Evolutionary conservation across 37 sponge, comb jelly and placozoan genomes (phyloP), one percentile per base, ranked within the genome.

Genomic region (Dysidea cf. avara): DNA sequence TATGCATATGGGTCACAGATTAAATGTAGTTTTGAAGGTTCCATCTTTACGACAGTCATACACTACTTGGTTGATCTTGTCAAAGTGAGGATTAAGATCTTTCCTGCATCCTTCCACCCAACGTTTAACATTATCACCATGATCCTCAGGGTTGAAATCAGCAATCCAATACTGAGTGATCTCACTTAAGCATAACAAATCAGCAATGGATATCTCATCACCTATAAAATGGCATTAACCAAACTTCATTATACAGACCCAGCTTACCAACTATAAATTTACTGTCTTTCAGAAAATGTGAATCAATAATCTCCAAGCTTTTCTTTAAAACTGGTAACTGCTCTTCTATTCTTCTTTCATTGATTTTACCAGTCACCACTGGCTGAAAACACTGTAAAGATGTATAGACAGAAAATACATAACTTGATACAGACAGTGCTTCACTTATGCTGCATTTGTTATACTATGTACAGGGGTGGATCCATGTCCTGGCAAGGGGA

Each of bases 121-220:
- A 20, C 47, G 21, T 46, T 66, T 66, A 21, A 66, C 3, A 39
- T 38, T 66, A 3, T 39, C 26, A 16, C 25, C 37, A 46, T 3
- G 24, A 38, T 36, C 47, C 40, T 66, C 47, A 17, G 37, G 25
- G 21, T 35, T 11, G 14, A 4, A 28, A 39, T 24, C 47, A 11
- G 47, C 3, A 39, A 66, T 66, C 67, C 67, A 66, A 16, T 39
- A 66, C 9, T 66, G 67, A 9, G 67, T 66, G 3, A 66, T 12
- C 67, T 66, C 67, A 24, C 67, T 24, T 26, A 66, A 16, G 40
- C 67, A 66, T 46, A 34, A 34, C 13, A 66, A 4, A 38, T 66
- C 67, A 22, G 67, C 67, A 17, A 66, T 66, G 67, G 67, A 39
- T 17, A 66, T 66, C 20, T 66, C 67, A 18, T 29, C 20, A n/a